Evolutionary conservation across 2,113 vertebrate species (phyloP), one percentile per base, ranked within the genome.

Genomic region (Dicerorhinus sumatrensis): DNA sequence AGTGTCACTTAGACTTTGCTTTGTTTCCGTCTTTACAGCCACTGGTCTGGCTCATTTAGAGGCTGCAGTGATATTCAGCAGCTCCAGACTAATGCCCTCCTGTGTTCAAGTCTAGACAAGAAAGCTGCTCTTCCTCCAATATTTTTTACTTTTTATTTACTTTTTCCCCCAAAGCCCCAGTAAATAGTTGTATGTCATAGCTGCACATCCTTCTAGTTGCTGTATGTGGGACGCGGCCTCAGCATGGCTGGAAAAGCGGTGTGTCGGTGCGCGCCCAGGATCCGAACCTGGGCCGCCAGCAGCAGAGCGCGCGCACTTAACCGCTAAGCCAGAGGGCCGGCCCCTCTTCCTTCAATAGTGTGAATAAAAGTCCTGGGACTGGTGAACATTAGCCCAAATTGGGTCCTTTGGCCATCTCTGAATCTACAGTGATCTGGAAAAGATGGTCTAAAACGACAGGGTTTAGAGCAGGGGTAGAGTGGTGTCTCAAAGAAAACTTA

Each of bases 371-470:
- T 87, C 42, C 65, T 92, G 31, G 23, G 36, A 16, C 27, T 29
- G 27, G 29, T 25, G 29, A 33, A 16, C 69, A 67, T 33, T 70
- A 69, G 25, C 14, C 69, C 21, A 36, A 33, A 54, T 63, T 96
- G 42, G 11, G 77, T 79, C 62, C n/a, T 62, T 14, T 93, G 54
- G 80, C 36, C 42, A 96, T 54, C 56, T 36, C 58, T 65, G 20
- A 72, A 75, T 79, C 72, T 42, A 63, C 17, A 11, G 60, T 70
- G 33, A 39, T 77, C 42, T 65, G 62, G 87, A 82, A 89, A 86
- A 82, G 31, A 88, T 48, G 16, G 25, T 83, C 89, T 85, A 85
- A 85, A 89, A 85, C 13, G 92, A 72, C 46, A 76, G n/a, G 76
- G 65, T 8, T 84, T 94, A 79, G 27, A 70, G 18, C 20, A 94